Conservation (phyloP, 2,888 invertebrate species). For the Apantesis nais region DNA sequence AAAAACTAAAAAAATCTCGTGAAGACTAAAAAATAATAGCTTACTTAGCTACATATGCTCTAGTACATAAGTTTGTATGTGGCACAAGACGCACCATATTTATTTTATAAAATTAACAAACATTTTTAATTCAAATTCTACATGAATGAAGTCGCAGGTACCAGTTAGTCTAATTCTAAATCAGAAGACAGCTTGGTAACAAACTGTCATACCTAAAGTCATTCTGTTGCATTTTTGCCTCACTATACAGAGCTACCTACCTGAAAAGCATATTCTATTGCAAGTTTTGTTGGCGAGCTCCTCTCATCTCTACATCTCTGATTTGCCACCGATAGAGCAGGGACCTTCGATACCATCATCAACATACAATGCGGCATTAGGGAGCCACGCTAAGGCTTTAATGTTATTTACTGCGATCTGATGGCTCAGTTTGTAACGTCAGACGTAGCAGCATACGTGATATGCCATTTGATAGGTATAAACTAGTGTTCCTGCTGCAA, state of each 20-base stretch:
- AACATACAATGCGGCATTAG: constrained; percentile 36
- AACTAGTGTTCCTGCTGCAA: constrained; percentile 26
- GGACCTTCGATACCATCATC: constrained; percentile 34
- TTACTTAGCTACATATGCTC: no score
- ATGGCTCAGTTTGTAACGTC: constrained; percentile 32
- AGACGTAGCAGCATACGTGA: constrained; percentile 38
- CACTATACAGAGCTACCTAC: background rate
- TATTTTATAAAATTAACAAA: no score
- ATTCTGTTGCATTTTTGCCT: background rate
- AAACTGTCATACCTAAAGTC: background rate
- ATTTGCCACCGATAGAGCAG: background rate
- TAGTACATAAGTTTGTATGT: no score
- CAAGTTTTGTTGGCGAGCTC: background rate
- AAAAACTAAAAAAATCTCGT: no score
- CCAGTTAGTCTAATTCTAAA: background rate
- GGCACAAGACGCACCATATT: no score
- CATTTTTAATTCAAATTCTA: no score
- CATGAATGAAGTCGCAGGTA: no score
- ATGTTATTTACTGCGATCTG: constrained; percentile 46
- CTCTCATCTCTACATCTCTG: background rate
- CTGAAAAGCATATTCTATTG: constrained; percentile 1
- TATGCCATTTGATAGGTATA: constrained; percentile 32
- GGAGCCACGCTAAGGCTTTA: constrained; percentile 27
- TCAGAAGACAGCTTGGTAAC: background rate
- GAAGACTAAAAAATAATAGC: no score